These are phyloP conservation scores for Tarsius wallacei DNA, from an alignment of 2,797 vertebrate genomes.

Conservation along the genomic window DNA sequence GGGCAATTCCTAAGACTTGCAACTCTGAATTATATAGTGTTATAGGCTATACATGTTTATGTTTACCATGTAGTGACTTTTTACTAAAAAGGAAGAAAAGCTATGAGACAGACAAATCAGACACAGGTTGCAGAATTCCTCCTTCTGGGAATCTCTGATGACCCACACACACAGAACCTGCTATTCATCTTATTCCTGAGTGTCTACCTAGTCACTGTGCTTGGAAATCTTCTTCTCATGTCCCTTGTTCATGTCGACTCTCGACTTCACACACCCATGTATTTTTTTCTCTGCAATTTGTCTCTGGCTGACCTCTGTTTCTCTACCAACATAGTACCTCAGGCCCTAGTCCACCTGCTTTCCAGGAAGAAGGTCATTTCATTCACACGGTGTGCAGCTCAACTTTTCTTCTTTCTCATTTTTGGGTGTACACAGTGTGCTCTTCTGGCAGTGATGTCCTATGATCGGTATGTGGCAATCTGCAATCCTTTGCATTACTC, in stretches of 20 bases:
- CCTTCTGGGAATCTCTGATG: conserved; percentile 80
- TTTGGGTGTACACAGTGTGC: conserved; percentile 81
- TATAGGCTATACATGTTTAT: background rate
- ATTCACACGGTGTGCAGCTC: conserved; percentile 71
- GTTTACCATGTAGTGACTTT: background rate
- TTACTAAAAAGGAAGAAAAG: conserved; percentile 42
- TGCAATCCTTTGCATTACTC: conserved; percentile 79
- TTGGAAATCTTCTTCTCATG: conserved; percentile 82
- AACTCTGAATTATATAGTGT: background rate
- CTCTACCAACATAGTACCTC: conserved; percentile 82
- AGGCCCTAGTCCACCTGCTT: conserved; percentile 77
- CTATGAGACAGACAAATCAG: conserved; percentile 71
- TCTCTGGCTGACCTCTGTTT: conserved; percentile 83
- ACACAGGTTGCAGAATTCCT: conserved; percentile 79
- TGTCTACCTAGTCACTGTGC: conserved; percentile 78
- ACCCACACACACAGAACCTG: conserved; percentile 33
- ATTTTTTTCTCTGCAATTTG: conserved; percentile 83
- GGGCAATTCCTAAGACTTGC: background rate
- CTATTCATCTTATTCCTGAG: conserved; percentile 76
- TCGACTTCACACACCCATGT: conserved; percentile 83
- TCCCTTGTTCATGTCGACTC: conserved; percentile 70
- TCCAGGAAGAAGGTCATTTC: conserved; percentile 77
- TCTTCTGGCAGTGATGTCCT: conserved; percentile 83
- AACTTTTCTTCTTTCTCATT: conserved; percentile 77
- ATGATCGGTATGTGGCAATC: conserved; percentile 75